Percentiles rank a stretch among this genome's conserved stretches.
phyloP scores from a whole-genome alignment of 2,797 vertebrate genomes.

The Ambastaia sidthimunki region DNA sequence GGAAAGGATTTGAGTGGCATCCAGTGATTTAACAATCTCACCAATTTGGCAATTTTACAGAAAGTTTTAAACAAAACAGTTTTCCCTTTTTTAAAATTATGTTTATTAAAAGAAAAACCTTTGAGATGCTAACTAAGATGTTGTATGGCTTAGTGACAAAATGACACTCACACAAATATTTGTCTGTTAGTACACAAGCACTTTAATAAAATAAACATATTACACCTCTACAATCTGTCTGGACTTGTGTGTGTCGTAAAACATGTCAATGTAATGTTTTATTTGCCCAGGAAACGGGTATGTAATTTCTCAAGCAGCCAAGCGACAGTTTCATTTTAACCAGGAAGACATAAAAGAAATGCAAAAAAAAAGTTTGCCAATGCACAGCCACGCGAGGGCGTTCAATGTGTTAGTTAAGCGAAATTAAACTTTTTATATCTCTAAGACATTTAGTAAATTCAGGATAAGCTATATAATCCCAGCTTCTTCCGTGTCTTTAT shows the following conservation, averaged over 20 bases:
- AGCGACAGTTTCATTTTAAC: not conserved
- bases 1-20: not conserved
- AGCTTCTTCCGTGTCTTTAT: constrained; percentile 23
- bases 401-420: constrained; percentile 80
- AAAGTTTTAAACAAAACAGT: no score
- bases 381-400: constrained; percentile 78
- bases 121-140: no score
- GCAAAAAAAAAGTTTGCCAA: constrained; percentile 35
- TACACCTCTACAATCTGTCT: not conserved
- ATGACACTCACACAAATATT: not conserved
- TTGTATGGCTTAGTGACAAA: no score
- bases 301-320: not conserved
- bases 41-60: no score
- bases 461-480: not conserved
- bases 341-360: constrained; percentile 5
- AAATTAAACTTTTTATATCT: constrained; percentile 68
- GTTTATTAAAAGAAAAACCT: no score
- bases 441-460: not conserved
- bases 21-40: no score
- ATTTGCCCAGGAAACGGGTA: not conserved
- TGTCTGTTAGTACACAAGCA: no score
- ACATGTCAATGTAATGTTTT: not conserved
- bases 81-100: no score
- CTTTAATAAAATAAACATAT: not conserved
- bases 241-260: not conserved